phyloP scores from a whole-genome alignment of 2,888 invertebrate species.

The Smittia sp. region DNA sequence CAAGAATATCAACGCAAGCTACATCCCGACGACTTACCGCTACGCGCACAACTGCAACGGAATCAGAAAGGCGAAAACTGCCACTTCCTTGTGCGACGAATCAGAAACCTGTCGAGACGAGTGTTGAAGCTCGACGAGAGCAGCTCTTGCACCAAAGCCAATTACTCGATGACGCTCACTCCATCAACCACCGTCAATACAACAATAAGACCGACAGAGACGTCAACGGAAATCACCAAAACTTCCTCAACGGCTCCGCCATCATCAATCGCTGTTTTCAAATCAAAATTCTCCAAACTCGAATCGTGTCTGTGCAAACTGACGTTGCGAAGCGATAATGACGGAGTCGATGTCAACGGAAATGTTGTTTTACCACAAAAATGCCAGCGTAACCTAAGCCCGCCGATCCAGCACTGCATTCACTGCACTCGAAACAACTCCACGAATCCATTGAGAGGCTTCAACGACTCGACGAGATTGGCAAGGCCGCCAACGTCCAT shows the following conservation, averaged over 20 bases:
- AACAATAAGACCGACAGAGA: background rate
- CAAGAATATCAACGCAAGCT: conserved; percentile 85
- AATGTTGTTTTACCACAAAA: conserved; percentile 27
- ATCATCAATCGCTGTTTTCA: conserved; percentile 24
- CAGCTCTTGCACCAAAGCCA: background rate
- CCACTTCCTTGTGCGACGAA: conserved; percentile 78
- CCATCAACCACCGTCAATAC: background rate
- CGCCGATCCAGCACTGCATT: conserved; percentile 4
- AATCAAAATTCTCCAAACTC: conserved; percentile 12
- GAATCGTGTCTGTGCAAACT: conserved; percentile 22
- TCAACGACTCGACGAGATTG: too few species aligned
- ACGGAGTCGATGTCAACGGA: conserved; percentile 16
- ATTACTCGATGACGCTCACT: background rate
- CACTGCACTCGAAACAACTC: background rate
- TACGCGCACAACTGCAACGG: conserved; percentile 71
- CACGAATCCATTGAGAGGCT: background rate
- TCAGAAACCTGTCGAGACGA: conserved; percentile 67
- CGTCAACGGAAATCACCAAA: background rate
- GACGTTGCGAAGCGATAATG: conserved; percentile 7
- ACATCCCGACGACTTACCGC: conserved; percentile 81
- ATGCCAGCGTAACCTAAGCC: conserved; percentile 3
- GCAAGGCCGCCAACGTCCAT: background rate
- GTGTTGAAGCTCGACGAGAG: conserved; percentile 45
- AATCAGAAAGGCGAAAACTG: conserved; percentile 67
- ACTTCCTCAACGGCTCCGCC: background rate